phyloP scores from a whole-genome alignment of 2,797 vertebrate genomes.

The Clamator glandarius region DNA sequence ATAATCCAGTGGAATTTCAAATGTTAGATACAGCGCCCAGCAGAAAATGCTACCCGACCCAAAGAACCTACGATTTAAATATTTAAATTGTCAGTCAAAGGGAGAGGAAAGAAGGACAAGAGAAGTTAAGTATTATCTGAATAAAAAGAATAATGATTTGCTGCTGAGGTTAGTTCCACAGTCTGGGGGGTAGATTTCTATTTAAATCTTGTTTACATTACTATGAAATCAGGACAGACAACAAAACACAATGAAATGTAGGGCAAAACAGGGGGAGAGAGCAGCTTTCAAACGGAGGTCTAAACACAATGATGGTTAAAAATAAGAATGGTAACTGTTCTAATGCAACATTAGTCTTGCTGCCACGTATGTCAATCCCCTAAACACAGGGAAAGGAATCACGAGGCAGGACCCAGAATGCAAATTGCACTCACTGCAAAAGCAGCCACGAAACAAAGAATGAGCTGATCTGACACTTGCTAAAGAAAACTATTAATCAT shows the following conservation, averaged over 20 bases:
- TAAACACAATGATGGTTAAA: not conserved
- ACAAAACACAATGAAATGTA: not conserved
- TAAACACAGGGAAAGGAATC: not conserved
- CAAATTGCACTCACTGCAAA: not conserved
- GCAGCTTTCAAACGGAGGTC: not conserved
- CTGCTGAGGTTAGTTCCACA: not conserved
- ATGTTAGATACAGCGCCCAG: not conserved
- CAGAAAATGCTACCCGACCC: not conserved
- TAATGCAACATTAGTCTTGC: not conserved
- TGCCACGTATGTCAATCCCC: not conserved
- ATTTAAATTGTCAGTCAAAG: not conserved
- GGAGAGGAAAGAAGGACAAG: not conserved
- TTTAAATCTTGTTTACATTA: not conserved
- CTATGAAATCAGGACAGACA: not conserved
- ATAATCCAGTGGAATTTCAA: not conserved
- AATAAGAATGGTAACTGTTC: not conserved
- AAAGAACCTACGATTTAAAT: not conserved
- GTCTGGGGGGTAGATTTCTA: not conserved
- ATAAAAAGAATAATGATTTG: not conserved
- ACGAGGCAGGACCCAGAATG: not conserved
- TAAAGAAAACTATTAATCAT: not conserved
- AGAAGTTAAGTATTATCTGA: not conserved
- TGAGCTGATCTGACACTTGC: constrained; percentile 5
- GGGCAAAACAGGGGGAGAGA: not conserved
- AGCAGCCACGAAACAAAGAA: constrained; percentile 18